Evolutionary conservation across 2,888 invertebrate species (phyloP).

Genomic region (Biston betularia): DNA sequence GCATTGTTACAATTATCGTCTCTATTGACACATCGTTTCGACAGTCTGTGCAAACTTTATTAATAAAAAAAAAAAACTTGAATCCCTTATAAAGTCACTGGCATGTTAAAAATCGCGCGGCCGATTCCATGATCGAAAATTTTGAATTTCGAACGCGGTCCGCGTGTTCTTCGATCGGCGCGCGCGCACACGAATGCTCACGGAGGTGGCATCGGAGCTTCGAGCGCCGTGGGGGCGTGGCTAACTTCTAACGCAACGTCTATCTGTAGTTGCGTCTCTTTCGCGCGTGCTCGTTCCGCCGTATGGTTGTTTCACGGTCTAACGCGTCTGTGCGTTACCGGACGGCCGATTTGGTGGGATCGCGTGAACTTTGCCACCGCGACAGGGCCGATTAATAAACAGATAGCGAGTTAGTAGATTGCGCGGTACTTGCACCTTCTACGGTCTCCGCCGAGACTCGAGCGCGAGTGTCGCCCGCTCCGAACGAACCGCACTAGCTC

Average conservation of each 20-base stretch:
- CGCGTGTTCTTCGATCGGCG: constrained; percentile 77
- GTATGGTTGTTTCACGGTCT: constrained; percentile 64
- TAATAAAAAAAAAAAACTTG: constrained; percentile 40
- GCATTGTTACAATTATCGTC: constrained; percentile 57
- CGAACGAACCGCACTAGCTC: constrained; percentile 52
- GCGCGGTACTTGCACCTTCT: constrained; percentile 70
- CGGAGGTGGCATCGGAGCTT: constrained; percentile 78
- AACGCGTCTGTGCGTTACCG: constrained; percentile 77
- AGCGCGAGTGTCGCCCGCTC: constrained; percentile 50
- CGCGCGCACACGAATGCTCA: constrained; percentile 84
- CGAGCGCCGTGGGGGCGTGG: constrained; percentile 76
- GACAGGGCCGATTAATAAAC: constrained; percentile 75
- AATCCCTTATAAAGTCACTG: constrained; percentile 49
- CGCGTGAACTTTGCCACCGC: constrained; percentile 83
- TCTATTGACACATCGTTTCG: constrained; percentile 56
- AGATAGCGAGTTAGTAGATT: constrained; percentile 80
- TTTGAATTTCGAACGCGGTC: constrained; percentile 59
- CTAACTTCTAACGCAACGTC: constrained; percentile 82
- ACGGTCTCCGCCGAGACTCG: constrained; percentile 1
- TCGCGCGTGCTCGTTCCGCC: constrained; percentile 37
- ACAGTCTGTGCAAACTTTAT: constrained; percentile 39
- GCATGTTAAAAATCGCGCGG: constrained; percentile 65
- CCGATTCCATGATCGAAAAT: constrained; percentile 66
- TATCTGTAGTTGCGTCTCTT: constrained; percentile 68
- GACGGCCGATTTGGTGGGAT: constrained; percentile 71